Evolutionary conservation across 2,888 invertebrate species (phyloP).

Genomic region (Agriopis leucophaearia): DNA sequence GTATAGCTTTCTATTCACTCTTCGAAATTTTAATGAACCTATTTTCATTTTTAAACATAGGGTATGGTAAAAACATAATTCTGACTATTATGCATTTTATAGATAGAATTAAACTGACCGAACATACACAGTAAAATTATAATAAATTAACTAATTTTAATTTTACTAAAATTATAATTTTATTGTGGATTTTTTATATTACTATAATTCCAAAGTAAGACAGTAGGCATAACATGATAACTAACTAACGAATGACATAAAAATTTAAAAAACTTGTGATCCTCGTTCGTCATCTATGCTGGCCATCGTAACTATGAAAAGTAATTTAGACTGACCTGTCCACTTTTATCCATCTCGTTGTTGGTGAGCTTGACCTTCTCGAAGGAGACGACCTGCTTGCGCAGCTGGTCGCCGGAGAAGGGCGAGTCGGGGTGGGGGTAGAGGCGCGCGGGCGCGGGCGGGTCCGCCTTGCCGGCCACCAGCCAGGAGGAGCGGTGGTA

Average conservation of each 20-base stretch:
- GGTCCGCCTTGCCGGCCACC: constrained; percentile 99
- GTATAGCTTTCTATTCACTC: too few relatives aligned
- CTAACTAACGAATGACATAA: constrained; percentile 28
- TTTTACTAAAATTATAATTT: too few relatives aligned
- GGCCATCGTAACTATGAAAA: background rate
- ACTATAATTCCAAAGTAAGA: constrained; percentile 36
- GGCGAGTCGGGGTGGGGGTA: constrained; percentile 99
- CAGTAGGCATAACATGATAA: background rate
- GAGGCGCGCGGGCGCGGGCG: constrained; percentile 96
- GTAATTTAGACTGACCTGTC: constrained; percentile 90
- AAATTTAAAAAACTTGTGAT: too few relatives aligned
- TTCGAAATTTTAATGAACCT: too few relatives aligned
- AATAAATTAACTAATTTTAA: too few relatives aligned
- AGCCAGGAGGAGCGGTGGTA: constrained; percentile 99
- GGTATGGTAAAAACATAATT: too few relatives aligned
- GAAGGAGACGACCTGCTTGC: constrained; percentile 98
- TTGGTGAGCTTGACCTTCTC: constrained; percentile 99
- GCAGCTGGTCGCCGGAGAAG: constrained; percentile 97
- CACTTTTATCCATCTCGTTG: constrained; percentile 98
- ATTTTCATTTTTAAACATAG: too few relatives aligned
- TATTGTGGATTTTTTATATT: too few relatives aligned
- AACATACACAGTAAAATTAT: constrained; percentile 36
- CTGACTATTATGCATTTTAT: too few relatives aligned
- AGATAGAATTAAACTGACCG: too few relatives aligned
- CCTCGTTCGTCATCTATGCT: too few relatives aligned